Evolutionary conservation across 2,888 invertebrate genomes (phyloP).

Genomic region (Halocaridina rubra): DNA sequence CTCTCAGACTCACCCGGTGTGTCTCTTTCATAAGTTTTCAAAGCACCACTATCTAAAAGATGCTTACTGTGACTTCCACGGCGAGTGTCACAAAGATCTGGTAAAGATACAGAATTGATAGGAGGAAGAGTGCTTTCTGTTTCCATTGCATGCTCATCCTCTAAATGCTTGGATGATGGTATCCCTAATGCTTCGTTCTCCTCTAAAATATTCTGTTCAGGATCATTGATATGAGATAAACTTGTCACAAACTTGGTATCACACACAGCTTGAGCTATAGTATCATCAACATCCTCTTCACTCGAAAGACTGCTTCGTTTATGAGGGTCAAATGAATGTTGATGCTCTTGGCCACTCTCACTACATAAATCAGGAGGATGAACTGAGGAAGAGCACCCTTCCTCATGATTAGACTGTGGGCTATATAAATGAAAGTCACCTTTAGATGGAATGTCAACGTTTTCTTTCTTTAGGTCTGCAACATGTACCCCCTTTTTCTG

Average conservation of each 20-base stretch:
- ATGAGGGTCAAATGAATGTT: not conserved
- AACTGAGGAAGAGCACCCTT: not conserved
- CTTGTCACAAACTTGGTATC: constrained; percentile 21
- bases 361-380: constrained; percentile 40
- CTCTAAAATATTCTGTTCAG: not conserved
- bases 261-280: constrained; percentile 41
- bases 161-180: not conserved
- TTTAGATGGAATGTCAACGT: not conserved
- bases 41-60: not conserved
- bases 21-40: not conserved
- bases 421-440: constrained; percentile 7
- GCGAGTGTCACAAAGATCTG: constrained; percentile 48
- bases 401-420: not conserved
- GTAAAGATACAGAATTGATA: constrained; percentile 7
- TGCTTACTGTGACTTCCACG: constrained; percentile 19
- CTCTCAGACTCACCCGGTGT: not conserved
- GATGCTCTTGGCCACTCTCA: not conserved
- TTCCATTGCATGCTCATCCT: not conserved
- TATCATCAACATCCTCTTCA: constrained; percentile 3
- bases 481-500: not conserved
- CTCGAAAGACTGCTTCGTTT: constrained; percentile 1
- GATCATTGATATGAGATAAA: constrained; percentile 15
- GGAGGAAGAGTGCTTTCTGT: not conserved
- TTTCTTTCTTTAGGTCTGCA: not conserved
- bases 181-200: constrained; percentile 26